These are phyloP conservation scores for Lutraria rhynchaena DNA, from an alignment of 1,140 invertebrate genomes.

Conservation along the genomic window DNA sequence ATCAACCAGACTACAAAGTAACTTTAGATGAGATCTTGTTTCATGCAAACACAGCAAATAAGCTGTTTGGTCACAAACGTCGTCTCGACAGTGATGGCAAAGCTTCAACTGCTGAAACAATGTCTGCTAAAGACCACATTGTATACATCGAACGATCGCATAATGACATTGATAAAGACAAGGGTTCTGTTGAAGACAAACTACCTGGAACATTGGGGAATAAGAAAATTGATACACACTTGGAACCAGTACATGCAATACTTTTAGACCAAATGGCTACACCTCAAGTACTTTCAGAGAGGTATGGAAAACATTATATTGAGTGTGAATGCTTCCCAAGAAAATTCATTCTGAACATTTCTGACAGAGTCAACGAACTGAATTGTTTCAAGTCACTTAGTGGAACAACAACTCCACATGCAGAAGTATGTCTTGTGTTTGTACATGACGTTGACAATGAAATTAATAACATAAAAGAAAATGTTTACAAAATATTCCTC, in stretches of 20 bases:
- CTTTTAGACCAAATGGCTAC: conserved; percentile 20
- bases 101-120: background rate
- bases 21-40: conserved; percentile 30
- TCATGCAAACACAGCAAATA: conserved; percentile 31
- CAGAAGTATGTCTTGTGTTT: conserved; percentile 38
- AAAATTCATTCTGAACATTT: conserved; percentile 54
- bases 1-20: background rate
- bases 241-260: conserved; percentile 22
- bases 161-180: background rate
- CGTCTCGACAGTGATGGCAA: background rate
- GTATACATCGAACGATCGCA: background rate
- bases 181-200: no score
- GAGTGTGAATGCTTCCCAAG: conserved; percentile 50
- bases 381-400: background rate
- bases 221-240: background rate
- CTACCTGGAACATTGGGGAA: background rate
- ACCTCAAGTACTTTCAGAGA: background rate
- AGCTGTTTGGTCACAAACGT: background rate
- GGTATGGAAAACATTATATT: conserved; percentile 17
- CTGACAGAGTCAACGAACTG: background rate
- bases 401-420: background rate
- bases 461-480: conserved; percentile 46
- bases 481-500: conserved; percentile 38
- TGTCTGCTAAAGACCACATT: conserved; percentile 2
- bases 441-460: conserved; percentile 51